Evolutionary conservation across 2,888 invertebrate species (phyloP), one percentile per base, ranked within the genome.

Genomic region (Agriopis aurantiaria): DNA sequence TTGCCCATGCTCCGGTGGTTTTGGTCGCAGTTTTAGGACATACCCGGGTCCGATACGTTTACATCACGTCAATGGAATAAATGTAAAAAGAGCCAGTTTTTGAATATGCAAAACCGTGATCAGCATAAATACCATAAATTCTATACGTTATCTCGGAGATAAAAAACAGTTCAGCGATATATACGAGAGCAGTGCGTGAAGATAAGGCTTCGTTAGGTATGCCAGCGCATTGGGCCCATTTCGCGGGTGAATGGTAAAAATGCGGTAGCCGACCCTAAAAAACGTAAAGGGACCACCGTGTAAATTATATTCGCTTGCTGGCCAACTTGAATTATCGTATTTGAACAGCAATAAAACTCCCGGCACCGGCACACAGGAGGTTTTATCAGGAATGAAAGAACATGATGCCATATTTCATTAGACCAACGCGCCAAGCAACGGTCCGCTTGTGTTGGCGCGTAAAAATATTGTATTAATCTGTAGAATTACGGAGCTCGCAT

Each of bases 321-420:
- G 81, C 82, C 85, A 83, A 83, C 88, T 88, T 91, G 89, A 93
- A 86, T 91, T 91, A 93, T 93, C 87, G 88, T 83, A 81, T 86
- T 83, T 83, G 85, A 84, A 83, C 83, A 82, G 90, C 89, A 91
- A 92, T 93, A 93, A 93, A 93, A 91, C 89, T 87, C 88, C 85
- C 65, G 71, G 63, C 74, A 74, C 68, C 65, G 69, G 72, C 57
- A 65, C 82, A 84, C 87, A 85, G 82, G 84, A 87, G 90, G 88
- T 89, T 92, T 93, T 93, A 93, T 93, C 92, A 90, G 89, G 82
- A 86, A 88, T 85, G 87, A 88, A 88, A 84, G 83, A 85, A 87
- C 90, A 89, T 86, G 88, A 87, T 90, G 91, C 91, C 89, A 91
- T 92, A 92, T 90, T 90, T 93, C 92, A 92, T 91, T 91, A 91